Conservation (phyloP, 2,113 vertebrate genomes). For the Noturus placidus region DNA sequence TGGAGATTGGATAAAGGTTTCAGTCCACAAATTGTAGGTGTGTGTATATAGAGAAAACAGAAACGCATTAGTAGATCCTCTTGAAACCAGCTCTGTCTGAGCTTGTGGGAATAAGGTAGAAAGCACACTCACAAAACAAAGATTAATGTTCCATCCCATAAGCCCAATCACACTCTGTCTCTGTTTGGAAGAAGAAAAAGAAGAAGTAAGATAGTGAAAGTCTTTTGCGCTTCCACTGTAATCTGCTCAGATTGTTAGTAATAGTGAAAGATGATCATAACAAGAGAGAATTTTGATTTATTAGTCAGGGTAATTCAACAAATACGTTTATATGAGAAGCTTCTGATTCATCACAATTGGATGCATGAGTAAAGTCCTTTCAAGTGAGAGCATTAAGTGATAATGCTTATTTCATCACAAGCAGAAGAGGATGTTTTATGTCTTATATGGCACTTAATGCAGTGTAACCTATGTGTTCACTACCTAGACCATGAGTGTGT, state of each 20-base stretch:
- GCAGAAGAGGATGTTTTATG: neutral
- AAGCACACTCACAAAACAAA: slow-evolving; percentile 43
- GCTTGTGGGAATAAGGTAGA: slow-evolving; percentile 39
- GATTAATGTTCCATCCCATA: slow-evolving; percentile 38
- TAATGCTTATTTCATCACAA: slow-evolving; percentile 25
- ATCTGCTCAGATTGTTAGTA: slow-evolving; percentile 39
- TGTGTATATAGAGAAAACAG: slow-evolving; percentile 8
- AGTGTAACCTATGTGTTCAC: neutral
- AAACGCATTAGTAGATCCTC: slow-evolving; percentile 25
- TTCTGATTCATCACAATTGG: slow-evolving; percentile 26
- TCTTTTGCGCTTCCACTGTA: slow-evolving; percentile 25
- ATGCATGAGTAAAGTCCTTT: slow-evolving; percentile 26
- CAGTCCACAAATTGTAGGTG: slow-evolving; percentile 19
- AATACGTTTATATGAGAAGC: slow-evolving; percentile 24
- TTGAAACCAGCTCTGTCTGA: slow-evolving; percentile 3
- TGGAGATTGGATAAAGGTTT: slow-evolving; percentile 2
- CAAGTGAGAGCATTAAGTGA: slow-evolving; percentile 1
- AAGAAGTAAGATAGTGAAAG: slow-evolving; percentile 32
- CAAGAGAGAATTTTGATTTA: slow-evolving; percentile 44
- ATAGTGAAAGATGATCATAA: slow-evolving; percentile 46
- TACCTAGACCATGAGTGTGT: neutral
- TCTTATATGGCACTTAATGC: neutral
- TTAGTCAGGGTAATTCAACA: slow-evolving; percentile 31
- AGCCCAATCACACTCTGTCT: slow-evolving; percentile 29
- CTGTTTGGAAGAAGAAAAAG: neutral